phyloP scores from a whole-genome alignment of 1,140 invertebrate genomes.

The Megalonaias nervosa region DNA sequence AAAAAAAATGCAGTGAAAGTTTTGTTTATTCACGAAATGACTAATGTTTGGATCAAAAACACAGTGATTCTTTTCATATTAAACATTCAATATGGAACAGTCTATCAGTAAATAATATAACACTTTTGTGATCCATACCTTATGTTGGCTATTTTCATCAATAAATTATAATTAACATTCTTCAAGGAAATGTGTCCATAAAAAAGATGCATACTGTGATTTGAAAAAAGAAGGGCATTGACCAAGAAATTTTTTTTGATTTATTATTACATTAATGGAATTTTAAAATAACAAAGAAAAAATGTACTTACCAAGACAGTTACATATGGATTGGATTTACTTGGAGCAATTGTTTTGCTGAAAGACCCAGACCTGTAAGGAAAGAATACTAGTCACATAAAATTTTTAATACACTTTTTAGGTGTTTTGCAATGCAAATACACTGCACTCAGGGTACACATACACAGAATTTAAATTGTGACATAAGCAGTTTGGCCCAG shows the following conservation, averaged over 20 bases:
- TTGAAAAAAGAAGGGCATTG: constrained; percentile 14
- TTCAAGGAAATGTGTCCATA: not conserved
- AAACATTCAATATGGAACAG: not conserved
- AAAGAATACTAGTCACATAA: not conserved
- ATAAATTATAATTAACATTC: not conserved
- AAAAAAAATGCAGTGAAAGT: too few species aligned
- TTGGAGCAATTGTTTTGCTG: constrained; percentile 29
- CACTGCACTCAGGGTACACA: too few species aligned
- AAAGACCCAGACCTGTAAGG: constrained; percentile 36
- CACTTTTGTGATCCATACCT: too few species aligned
- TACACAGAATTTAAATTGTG: too few species aligned
- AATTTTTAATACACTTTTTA: not conserved
- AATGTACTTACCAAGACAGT: constrained; percentile 43
- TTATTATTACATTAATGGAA: not conserved
- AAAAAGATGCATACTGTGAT: too few species aligned
- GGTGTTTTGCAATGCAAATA: too few species aligned
- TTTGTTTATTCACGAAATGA: not conserved
- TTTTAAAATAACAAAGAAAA: not conserved
- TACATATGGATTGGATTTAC: constrained; percentile 57
- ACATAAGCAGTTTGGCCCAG: too few species aligned
- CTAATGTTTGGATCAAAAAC: not conserved
- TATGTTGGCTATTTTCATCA: too few species aligned
- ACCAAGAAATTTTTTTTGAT: not conserved
- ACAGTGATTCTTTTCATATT: not conserved
- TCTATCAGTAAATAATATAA: not conserved